Percentiles rank a stretch among this genome's conserved stretches.
phyloP scores from a whole-genome alignment of 2,113 vertebrate species.

The Scomber scombrus region DNA sequence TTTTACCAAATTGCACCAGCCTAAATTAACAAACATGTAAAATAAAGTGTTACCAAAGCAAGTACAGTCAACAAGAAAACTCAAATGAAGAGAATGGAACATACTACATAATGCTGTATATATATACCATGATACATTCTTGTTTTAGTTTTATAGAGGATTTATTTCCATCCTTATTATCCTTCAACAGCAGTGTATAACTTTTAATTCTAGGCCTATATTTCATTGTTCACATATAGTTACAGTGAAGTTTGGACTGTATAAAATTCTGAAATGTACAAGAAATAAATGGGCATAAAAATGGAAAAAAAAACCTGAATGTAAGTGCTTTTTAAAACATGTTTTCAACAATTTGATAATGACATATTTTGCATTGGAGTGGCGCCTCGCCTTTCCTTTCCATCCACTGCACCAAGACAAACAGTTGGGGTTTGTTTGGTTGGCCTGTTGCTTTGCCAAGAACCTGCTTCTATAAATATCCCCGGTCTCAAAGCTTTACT shows the following conservation, averaged over 20 bases:
- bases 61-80: neutral
- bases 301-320: too few relatives aligned
- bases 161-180: neutral
- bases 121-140: too few relatives aligned
- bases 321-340: neutral
- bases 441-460: constrained; percentile 6
- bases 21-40: too few relatives aligned
- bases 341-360: neutral
- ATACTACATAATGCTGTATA: too few relatives aligned
- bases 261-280: neutral
- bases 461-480: constrained; percentile 35
- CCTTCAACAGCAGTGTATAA: neutral
- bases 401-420: neutral
- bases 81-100: neutral
- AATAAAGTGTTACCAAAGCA: neutral
- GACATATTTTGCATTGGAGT: neutral
- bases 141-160: neutral
- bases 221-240: neutral
- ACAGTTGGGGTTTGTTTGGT: constrained; percentile 29
- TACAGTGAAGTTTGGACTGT: too few relatives aligned
- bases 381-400: neutral
- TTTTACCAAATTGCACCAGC: too few relatives aligned
- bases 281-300: too few relatives aligned
- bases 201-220: neutral
- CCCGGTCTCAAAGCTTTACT: constrained; percentile 17